phyloP scores from a whole-genome alignment of 2,113 vertebrate species.

The Brachyhypopomus gauderio region DNA sequence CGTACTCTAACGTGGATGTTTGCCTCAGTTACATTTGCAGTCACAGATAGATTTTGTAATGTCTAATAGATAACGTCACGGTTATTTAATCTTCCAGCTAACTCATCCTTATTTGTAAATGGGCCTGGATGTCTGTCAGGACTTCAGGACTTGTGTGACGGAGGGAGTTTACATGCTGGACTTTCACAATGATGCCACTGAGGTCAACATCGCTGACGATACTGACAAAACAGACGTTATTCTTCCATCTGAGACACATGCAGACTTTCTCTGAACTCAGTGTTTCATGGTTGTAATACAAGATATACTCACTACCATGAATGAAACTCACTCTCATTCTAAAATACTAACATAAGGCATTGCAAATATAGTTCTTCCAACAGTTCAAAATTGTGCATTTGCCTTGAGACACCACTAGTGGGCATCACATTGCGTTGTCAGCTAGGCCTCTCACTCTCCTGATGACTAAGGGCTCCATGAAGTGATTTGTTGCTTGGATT shows the following conservation, averaged over 20 bases:
- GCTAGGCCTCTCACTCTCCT: background rate
- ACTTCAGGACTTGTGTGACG: background rate
- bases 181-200: background rate
- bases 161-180: background rate
- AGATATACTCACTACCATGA: background rate
- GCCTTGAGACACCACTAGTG: constrained; percentile 28
- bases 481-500: background rate
- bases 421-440: constrained; percentile 25
- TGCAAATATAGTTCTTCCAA: background rate
- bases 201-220: background rate
- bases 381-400: background rate
- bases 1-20: no score
- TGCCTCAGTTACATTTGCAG: no score
- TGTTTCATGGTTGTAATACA: background rate
- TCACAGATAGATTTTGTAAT: no score
- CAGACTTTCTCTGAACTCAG: no score
- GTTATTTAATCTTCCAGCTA: background rate
- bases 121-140: background rate
- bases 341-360: background rate
- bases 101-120: background rate
- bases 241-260: background rate
- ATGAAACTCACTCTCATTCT: background rate
- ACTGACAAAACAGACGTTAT: background rate
- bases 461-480: background rate
- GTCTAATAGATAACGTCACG: no score